phyloP scores from a whole-genome alignment of 2,797 vertebrate genomes.

The Knipowitschia caucasica region DNA sequence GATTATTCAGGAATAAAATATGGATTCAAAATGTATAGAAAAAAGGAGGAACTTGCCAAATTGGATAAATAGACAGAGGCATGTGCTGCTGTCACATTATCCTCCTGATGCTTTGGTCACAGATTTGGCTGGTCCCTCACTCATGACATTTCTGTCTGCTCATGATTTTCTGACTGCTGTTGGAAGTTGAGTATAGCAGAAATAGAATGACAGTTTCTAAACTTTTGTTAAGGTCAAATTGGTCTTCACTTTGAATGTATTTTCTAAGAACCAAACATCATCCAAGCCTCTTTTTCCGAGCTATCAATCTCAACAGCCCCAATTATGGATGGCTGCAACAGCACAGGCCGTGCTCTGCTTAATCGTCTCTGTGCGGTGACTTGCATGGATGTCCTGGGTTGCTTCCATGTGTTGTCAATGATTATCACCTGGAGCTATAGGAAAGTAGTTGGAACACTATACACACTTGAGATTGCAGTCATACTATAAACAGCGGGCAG shows the following conservation, averaged over 20 bases:
- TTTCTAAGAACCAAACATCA: conserved; percentile 10
- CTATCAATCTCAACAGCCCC: conserved; percentile 27
- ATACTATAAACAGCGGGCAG: conserved; percentile 15
- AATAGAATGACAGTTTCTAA: conserved; percentile 5
- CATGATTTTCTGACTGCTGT: conserved; percentile 12
- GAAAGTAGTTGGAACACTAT: conserved; percentile 8
- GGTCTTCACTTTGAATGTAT: conserved; percentile 6
- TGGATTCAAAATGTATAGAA: too few species aligned
- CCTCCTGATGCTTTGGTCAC: conserved; percentile 9
- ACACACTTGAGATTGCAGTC: conserved; percentile 15
- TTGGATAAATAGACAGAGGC: too few species aligned
- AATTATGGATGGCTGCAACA: conserved; percentile 26
- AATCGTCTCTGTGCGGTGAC: conserved; percentile 14
- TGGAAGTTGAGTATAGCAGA: neutral
- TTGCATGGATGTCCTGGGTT: conserved; percentile 5
- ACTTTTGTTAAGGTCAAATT: conserved; percentile 11
- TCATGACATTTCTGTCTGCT: conserved; percentile 1
- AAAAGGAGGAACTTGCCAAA: too few species aligned
- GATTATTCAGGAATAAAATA: too few species aligned
- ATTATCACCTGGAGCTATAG: conserved; percentile 14
- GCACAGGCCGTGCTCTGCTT: conserved; percentile 30
- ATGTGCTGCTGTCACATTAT: conserved; percentile 17
- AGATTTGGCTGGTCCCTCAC: conserved; percentile 12
- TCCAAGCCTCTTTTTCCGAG: conserved; percentile 12
- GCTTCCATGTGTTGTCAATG: conserved; percentile 13